Evolutionary conservation across 2,113 vertebrate species (phyloP).

Genomic region (Platichthys flesus): DNA sequence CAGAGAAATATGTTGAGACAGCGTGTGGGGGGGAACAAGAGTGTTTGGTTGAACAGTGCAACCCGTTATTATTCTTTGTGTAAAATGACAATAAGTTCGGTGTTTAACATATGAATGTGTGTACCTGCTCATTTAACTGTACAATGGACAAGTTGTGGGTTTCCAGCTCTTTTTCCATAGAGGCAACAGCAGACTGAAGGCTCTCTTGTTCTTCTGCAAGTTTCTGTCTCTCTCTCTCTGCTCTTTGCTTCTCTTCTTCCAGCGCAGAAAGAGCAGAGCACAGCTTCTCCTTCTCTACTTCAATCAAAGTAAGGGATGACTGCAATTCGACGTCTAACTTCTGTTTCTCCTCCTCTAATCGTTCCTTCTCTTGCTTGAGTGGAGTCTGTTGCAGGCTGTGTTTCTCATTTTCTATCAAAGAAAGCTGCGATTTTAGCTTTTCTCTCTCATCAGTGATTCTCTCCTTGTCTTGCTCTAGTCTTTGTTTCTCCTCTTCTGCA

Average conservation of each 20-base stretch:
- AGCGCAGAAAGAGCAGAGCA: constrained; percentile 49
- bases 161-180: constrained; percentile 59
- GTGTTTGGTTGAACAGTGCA: too few relatives aligned
- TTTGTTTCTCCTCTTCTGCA: constrained; percentile 59
- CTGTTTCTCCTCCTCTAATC: constrained; percentile 39
- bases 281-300: constrained; percentile 62
- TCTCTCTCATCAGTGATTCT: constrained; percentile 67
- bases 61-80: too few relatives aligned
- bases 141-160: constrained; percentile 30
- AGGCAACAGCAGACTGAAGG: constrained; percentile 44
- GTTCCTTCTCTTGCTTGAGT: constrained; percentile 47
- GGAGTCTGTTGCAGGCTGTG: background rate
- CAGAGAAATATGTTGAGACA: background rate
- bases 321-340: constrained; percentile 49
- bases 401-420: constrained; percentile 46
- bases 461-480: constrained; percentile 33
- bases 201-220: constrained; percentile 39
- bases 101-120: background rate
- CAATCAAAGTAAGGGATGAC: constrained; percentile 27
- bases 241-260: constrained; percentile 71
- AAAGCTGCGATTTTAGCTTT: constrained; percentile 37
- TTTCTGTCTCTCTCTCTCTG: constrained; percentile 68
- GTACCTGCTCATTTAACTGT: constrained; percentile 62
- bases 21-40: too few relatives aligned
- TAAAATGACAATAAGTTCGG: too few relatives aligned